Conservation (phyloP, 2,797 vertebrate genomes). For the Meriones psammophilus region DNA sequence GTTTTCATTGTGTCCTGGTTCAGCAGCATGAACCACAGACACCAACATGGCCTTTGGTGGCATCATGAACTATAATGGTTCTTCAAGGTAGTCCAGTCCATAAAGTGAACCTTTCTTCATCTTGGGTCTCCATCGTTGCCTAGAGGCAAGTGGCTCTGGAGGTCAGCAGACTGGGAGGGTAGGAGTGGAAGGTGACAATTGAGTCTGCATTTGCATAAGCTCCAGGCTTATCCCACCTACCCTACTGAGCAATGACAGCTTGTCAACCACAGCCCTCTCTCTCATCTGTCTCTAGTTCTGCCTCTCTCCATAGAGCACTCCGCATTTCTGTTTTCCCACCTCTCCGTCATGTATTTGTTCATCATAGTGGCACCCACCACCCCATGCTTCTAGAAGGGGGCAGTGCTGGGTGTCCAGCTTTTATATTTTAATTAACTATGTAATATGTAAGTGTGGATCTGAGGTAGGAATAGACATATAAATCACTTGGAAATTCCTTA, state of each 20-base stretch:
- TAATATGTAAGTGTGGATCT: background rate
- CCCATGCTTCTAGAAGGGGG: background rate
- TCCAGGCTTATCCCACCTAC: background rate
- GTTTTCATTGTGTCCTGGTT: too few relatives aligned
- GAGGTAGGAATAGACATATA: background rate
- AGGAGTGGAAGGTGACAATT: too few relatives aligned
- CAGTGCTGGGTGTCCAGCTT: background rate
- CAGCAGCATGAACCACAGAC: too few relatives aligned
- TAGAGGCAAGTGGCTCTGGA: background rate
- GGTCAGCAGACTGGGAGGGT: background rate
- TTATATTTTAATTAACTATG: constrained; percentile 21
- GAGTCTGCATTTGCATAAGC: background rate
- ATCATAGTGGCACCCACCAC: background rate
- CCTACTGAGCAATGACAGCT: background rate
- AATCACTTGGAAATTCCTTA: background rate
- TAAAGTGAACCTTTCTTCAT: background rate
- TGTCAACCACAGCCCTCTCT: background rate
- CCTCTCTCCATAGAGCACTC: background rate
- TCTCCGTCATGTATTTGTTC: background rate
- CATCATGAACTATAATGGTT: background rate
- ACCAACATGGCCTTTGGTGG: background rate
- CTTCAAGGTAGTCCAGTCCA: background rate
- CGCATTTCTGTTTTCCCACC: background rate
- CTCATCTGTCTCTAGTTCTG: background rate
- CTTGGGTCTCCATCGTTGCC: background rate